Percentiles rank a stretch among this genome's conserved stretches.
phyloP scores from a whole-genome alignment of 1,140 invertebrate species.

The Helicoverpa armigera region DNA sequence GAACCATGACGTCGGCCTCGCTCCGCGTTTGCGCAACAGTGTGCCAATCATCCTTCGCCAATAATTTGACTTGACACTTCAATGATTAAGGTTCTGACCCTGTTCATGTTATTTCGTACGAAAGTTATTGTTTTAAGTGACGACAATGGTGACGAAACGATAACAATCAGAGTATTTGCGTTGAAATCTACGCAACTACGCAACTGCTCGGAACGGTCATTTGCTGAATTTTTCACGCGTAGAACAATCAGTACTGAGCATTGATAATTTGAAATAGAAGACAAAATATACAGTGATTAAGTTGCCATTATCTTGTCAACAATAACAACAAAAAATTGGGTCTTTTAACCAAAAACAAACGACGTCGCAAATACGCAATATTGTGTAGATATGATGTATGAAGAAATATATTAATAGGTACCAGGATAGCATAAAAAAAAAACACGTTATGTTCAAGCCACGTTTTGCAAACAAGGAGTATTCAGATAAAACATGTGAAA shows the following conservation, averaged over 20 bases:
- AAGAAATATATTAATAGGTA: neutral
- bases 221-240: slow-evolving; percentile 24
- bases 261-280: neutral
- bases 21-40: slow-evolving; percentile 23
- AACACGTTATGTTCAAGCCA: neutral
- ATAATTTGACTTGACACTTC: slow-evolving; percentile 30
- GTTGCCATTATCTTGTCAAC: no score
- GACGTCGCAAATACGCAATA: no score
- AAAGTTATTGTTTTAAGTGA: slow-evolving; percentile 33
- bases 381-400: neutral
- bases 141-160: slow-evolving; percentile 25
- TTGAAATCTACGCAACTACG: slow-evolving; percentile 21
- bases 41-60: slow-evolving; percentile 39
- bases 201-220: slow-evolving; percentile 13
- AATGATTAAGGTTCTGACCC: slow-evolving; percentile 44
- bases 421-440: neutral
- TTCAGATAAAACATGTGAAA: neutral
- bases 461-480: neutral
- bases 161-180: slow-evolving; percentile 40
- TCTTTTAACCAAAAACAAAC: no score
- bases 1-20: slow-evolving; percentile 30
- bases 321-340: no score
- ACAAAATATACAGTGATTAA: no score
- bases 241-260: neutral
- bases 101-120: slow-evolving; percentile 4